Conservation (phyloP, 2,888 invertebrate species). For the Neoascia interrupta region DNA sequence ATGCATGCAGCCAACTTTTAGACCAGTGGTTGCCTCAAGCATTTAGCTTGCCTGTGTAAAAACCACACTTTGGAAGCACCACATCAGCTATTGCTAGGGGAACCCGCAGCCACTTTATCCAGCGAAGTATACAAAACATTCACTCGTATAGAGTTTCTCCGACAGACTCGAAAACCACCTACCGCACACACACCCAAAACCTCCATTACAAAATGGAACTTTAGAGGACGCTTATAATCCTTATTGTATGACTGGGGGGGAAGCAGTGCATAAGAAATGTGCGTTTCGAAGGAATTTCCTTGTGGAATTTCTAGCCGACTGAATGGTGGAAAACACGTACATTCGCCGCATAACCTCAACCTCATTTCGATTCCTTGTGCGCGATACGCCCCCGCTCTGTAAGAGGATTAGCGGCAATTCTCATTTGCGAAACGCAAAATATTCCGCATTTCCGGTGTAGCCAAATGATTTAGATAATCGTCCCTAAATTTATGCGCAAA, state of each 20-base stretch:
- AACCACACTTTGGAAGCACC: no score
- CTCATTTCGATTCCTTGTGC: not conserved
- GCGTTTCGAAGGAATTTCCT: slow-evolving; percentile 48
- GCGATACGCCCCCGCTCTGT: no score
- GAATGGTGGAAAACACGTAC: no score
- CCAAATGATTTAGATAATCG: slow-evolving; percentile 69
- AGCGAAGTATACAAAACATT: slow-evolving; percentile 26
- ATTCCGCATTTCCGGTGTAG: slow-evolving; percentile 39
- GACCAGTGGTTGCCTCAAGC: no score
- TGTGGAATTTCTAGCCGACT: slow-evolving; percentile 29
- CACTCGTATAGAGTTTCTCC: slow-evolving; percentile 37
- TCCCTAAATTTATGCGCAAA: slow-evolving; percentile 63
- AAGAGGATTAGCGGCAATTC: slow-evolving; percentile 50
- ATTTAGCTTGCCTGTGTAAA: no score
- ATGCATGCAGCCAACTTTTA: no score
- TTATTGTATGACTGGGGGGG: no score
- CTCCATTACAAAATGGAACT: slow-evolving; percentile 60
- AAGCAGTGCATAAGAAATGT: slow-evolving; percentile 41
- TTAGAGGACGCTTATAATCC: slow-evolving; percentile 36
- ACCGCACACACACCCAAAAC: slow-evolving; percentile 39
- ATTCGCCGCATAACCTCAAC: not conserved
- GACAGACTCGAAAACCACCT: no score
- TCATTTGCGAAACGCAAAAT: no score
- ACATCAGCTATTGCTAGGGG: no score
- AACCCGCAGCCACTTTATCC: slow-evolving; percentile 39